Conservation (phyloP, 2,113 vertebrate genomes). For the Lagenorhynchus albirostris region DNA sequence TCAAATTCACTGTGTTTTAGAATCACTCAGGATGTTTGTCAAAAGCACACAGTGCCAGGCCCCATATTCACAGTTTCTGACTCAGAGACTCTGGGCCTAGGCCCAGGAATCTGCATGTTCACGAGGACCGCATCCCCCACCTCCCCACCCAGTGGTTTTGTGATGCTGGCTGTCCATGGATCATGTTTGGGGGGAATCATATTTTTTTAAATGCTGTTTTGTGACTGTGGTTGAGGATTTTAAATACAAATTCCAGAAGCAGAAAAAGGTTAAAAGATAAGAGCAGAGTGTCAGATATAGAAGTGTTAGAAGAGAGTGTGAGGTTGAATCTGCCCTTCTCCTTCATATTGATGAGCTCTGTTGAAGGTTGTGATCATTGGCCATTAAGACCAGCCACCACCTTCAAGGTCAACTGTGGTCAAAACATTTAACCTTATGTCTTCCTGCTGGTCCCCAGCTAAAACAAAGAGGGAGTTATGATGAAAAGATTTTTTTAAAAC, state of each 20-base stretch:
- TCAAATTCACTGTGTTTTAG: neutral
- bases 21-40: neutral
- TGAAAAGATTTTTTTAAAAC: conserved; percentile 50
- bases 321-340: fast-evolving
- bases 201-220: neutral
- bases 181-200: neutral
- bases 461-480: neutral
- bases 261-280: neutral
- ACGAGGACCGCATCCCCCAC: fast-evolving
- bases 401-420: neutral
- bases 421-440: neutral
- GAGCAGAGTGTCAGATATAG: neutral
- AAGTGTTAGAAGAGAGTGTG: neutral
- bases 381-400: neutral
- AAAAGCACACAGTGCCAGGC: neutral
- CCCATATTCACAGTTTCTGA: neutral
- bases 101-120: neutral
- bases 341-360: neutral
- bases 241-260: neutral
- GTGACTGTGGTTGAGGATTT: neutral
- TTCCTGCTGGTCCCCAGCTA: neutral
- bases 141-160: neutral
- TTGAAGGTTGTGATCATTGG: neutral
- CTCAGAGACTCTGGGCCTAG: neutral
- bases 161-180: neutral